Evolutionary conservation across 2,113 vertebrate species (phyloP).

Genomic region (Urocitellus parryii): DNA sequence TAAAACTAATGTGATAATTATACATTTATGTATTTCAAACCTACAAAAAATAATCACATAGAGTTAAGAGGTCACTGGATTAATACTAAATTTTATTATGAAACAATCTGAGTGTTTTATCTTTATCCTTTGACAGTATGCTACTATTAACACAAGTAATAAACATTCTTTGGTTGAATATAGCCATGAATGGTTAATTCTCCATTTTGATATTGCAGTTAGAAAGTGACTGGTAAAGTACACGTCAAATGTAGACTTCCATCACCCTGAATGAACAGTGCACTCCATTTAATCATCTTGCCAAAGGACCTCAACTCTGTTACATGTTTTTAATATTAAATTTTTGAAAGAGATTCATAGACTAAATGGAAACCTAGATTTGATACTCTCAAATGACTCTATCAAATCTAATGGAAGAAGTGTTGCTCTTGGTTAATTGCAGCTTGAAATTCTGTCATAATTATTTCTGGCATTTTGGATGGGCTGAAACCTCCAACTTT

Average conservation of each 20-base stretch:
- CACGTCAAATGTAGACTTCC: background rate
- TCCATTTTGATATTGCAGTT: background rate
- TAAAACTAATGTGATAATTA: background rate
- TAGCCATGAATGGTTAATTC: background rate
- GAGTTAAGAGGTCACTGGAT: background rate
- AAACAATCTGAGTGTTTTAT: background rate
- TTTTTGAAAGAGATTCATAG: background rate
- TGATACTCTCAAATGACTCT: background rate
- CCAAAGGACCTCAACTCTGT: background rate
- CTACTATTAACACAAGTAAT: background rate
- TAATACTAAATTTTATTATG: background rate
- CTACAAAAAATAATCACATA: background rate
- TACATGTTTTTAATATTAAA: background rate
- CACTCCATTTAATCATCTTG: background rate
- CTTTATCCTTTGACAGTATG: background rate
- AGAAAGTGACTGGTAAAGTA: background rate
- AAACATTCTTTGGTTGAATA: background rate
- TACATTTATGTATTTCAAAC: conserved; percentile 23
- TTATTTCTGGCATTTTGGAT: conserved; percentile 57
- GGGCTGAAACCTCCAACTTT: conserved; percentile 26
- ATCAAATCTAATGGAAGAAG: background rate
- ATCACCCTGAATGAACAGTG: background rate
- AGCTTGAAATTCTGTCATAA: conserved; percentile 63
- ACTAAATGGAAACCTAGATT: conserved; percentile 5
- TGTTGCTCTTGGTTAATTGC: conserved; percentile 33